Conservation (phyloP, 1,140 invertebrate genomes). For the Arctopsyche grandis region DNA sequence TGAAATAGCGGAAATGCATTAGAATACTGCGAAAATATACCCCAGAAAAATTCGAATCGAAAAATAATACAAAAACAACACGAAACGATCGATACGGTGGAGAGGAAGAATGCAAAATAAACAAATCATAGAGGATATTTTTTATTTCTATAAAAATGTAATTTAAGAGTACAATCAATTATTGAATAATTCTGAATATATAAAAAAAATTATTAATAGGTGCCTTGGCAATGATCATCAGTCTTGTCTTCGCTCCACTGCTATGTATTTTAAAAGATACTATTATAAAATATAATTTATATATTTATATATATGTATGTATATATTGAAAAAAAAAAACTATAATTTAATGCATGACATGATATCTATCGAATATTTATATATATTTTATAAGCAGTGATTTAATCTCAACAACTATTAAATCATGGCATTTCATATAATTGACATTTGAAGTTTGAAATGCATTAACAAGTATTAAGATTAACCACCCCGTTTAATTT, state of each 20-base stretch:
- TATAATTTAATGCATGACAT: too few species aligned
- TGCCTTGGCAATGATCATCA: background rate
- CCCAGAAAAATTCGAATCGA: background rate
- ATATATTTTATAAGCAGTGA: too few species aligned
- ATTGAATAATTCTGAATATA: background rate
- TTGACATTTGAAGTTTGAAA: background rate
- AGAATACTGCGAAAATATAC: background rate
- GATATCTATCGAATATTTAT: too few species aligned
- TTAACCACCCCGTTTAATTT: too few species aligned
- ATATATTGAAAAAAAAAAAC: too few species aligned
- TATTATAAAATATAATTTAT: background rate
- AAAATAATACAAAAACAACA: background rate
- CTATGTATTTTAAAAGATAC: background rate
- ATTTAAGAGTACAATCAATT: background rate
- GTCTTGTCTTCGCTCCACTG: background rate
- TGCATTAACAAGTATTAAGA: too few species aligned
- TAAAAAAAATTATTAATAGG: too few species aligned
- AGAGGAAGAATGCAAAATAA: background rate
- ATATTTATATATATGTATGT: background rate
- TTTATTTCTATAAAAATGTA: background rate
- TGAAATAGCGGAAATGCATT: background rate
- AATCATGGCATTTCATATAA: constrained; percentile 10
- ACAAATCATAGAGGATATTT: background rate
- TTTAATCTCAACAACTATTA: too few species aligned
- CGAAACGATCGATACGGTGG: background rate